Evolutionary conservation across 2,797 vertebrate genomes (phyloP), one percentile per base, ranked within the genome.

Genomic region (Anas capensis): DNA sequence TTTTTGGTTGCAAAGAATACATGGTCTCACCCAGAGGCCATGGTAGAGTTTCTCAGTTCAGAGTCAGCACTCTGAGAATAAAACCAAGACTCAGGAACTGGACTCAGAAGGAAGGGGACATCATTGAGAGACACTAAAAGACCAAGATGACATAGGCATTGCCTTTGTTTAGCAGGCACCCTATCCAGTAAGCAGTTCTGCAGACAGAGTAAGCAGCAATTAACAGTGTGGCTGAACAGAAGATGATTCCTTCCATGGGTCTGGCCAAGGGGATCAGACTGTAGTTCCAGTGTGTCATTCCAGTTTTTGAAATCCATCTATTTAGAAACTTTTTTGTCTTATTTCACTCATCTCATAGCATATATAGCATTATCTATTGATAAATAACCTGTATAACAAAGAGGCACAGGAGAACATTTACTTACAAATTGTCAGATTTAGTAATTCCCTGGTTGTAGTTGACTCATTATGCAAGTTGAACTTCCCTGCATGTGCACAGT

Each of bases 391-490:
- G 62, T 81, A 11, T 24, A 88, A 51, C 8, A 69, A 44, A 34
- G 6, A 90, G 82, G 34, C 61, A 79, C 4, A 91, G 69, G 34
- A 91, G 61, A 71, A 44, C 18, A 23, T 40, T 53, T 76, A 61
- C 76, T 66, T 65, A 83, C 73, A 85, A 86, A 6, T 7, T 2
- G 6, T 60, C 82, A 94, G 62, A 62, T 51, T 83, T 66, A 83
- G 33, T 94, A 68, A 62, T 79, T 92, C 78, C 56, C 66, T 70
- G 58, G 46, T 58, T 76, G 77, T 44, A 91, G 54, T 56, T 53
- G 86, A 91, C 48, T 92, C 58, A 60, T 88, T 79, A 76, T 31
- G 44, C 54, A 88, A 66, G 51, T 42, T 90, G 84, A 93, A 90
- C 79, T 92, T 95, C 60, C 18, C 13, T 33, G 24, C 6, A 1